A percentile compares a stretch with the other conserved stretches of the same genome.
These are phyloP conservation scores for Nebria ingens DNA, from an alignment of 1,140 invertebrate species.

Conservation along the genomic window DNA sequence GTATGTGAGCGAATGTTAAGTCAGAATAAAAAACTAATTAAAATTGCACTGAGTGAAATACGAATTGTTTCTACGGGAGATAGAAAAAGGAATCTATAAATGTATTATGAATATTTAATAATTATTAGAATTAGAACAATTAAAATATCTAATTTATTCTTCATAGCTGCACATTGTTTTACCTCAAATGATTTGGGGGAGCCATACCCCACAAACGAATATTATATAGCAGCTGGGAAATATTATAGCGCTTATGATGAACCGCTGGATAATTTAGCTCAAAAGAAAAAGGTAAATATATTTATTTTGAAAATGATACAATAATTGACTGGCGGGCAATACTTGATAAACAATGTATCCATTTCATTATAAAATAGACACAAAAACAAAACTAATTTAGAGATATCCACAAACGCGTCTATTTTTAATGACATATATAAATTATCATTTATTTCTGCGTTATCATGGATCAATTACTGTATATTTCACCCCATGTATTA, in stretches of 20 bases:
- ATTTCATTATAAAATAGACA: too few relatives aligned
- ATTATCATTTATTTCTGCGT: background rate
- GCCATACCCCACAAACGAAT: background rate
- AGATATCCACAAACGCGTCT: too few relatives aligned
- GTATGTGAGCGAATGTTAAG: too few relatives aligned
- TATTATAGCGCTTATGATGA: background rate
- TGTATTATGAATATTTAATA: background rate
- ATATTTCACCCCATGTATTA: background rate
- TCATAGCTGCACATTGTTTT: constrained; percentile 13
- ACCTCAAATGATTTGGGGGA: background rate
- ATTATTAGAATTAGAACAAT: background rate
- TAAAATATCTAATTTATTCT: background rate
- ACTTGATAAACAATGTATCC: too few relatives aligned
- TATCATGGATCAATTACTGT: background rate
- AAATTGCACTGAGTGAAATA: background rate
- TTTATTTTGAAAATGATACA: background rate
- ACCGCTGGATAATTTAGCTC: background rate
- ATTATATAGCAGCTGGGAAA: background rate
- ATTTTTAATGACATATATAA: too few relatives aligned
- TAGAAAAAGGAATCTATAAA: background rate
- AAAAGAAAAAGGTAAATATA: constrained; percentile 11
- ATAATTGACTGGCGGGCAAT: too few relatives aligned
- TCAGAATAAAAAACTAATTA: background rate
- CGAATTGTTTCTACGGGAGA: background rate
- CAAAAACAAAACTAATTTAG: too few relatives aligned